A percentile compares a stretch with the other conserved stretches of the same genome.
These are phyloP conservation scores for Pinna nobilis DNA, from an alignment of 1,140 invertebrate species.

Conservation along the genomic window DNA sequence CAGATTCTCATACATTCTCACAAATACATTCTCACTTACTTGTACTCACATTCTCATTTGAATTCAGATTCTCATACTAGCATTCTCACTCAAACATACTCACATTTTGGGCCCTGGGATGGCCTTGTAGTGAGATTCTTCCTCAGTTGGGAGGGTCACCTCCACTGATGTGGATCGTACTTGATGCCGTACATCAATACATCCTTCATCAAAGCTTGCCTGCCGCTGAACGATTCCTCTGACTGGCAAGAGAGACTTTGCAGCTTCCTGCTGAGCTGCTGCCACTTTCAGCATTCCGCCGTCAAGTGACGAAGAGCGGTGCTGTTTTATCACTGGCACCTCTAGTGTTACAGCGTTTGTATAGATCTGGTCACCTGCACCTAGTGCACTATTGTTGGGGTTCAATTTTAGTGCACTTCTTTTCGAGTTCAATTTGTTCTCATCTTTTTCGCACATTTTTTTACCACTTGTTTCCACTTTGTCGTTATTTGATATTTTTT, in stretches of 20 bases:
- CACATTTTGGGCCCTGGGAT: conserved; percentile 53
- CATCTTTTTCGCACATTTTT: background rate
- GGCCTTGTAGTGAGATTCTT: conserved; percentile 88
- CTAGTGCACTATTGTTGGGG: background rate
- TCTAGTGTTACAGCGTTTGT: conserved; percentile 66
- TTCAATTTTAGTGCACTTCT: background rate
- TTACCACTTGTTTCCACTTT: background rate
- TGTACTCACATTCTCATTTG: too few relatives aligned
- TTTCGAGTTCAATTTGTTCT: too few relatives aligned
- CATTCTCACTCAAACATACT: too few relatives aligned
- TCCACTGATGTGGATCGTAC: conserved; percentile 90
- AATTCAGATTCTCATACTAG: too few relatives aligned
- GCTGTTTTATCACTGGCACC: conserved; percentile 66
- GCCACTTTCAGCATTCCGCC: conserved; percentile 53
- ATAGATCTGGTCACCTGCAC: background rate
- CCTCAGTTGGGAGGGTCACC: conserved; percentile 90
- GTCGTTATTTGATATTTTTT: background rate
- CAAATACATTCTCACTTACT: too few relatives aligned
- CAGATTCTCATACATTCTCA: too few relatives aligned
- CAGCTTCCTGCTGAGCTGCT: conserved; percentile 7
- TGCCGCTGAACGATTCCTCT: conserved; percentile 44
- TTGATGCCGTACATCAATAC: conserved; percentile 53
- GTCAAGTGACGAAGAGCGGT: conserved; percentile 70
- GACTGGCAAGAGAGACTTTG: conserved; percentile 15
- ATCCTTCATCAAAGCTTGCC: conserved; percentile 53